These are phyloP conservation scores for Porites australiensis DNA, from an alignment of 64 coral and sea anemone species.

Conservation along the genomic window DNA sequence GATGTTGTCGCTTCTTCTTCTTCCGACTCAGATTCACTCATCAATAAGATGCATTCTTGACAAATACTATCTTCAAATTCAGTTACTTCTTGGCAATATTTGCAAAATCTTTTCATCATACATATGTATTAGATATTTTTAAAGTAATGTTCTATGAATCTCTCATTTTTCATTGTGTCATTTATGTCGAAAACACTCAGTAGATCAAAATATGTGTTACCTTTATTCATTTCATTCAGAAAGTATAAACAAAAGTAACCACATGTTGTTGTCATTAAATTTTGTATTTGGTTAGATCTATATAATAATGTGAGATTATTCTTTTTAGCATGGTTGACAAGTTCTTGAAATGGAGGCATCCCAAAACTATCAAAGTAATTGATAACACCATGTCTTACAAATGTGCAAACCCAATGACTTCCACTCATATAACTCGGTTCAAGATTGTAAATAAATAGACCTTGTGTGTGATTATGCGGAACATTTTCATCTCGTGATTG, in stretches of 20 bases:
- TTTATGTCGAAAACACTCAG: not conserved
- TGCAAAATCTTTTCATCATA: not conserved
- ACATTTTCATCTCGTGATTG: not conserved
- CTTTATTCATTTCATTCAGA: not conserved
- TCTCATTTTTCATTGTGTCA: conserved; percentile 1
- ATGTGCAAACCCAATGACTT: not conserved
- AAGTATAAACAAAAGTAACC: no score
- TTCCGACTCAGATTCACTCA: no score
- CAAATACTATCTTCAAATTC: no score
- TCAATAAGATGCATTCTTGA: no score
- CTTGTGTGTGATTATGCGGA: not conserved
- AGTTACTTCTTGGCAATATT: no score
- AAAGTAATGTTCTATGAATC: not conserved
- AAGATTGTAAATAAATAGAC: not conserved
- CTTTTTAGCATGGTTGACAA: not conserved
- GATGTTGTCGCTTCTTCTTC: no score
- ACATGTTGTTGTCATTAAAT: not conserved
- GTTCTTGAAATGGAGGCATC: not conserved
- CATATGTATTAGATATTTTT: conserved; percentile 2
- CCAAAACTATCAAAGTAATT: no score
- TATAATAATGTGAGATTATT: not conserved
- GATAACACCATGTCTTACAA: not conserved
- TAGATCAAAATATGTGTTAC: not conserved
- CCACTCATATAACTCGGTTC: not conserved
- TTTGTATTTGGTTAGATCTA: not conserved